phyloP scores from a whole-genome alignment of 1,140 invertebrate species.

The Parapsyche elsis region DNA sequence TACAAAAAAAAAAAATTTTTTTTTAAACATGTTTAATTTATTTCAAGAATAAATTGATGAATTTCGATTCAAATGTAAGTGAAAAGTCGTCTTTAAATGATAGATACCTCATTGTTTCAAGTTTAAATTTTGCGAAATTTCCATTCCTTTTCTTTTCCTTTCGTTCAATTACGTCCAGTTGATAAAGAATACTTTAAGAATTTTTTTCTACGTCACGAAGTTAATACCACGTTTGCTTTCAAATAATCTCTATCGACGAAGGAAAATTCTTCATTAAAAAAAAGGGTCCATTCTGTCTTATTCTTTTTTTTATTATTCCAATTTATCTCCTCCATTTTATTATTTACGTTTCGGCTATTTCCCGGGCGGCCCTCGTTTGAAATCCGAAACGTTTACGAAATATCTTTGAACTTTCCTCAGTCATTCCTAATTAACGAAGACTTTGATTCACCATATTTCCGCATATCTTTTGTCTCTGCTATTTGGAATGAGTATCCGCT shows the following conservation, averaged over 20 bases:
- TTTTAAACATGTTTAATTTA: no score
- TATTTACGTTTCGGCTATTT: slow-evolving; percentile 19
- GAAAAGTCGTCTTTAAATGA: background rate
- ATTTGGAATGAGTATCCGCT: background rate
- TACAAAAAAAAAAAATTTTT: no score
- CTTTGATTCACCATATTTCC: slow-evolving; percentile 20
- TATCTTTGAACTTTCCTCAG: slow-evolving; percentile 11
- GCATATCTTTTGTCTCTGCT: background rate
- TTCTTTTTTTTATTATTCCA: background rate
- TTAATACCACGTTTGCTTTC: slow-evolving; percentile 21
- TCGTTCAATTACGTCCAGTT: slow-evolving; percentile 17
- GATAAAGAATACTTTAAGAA: slow-evolving; percentile 7
- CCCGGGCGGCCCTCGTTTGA: background rate
- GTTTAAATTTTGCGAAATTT: background rate
- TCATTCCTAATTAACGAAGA: slow-evolving; percentile 14
- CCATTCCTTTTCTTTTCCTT: background rate
- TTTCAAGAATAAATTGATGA: no score
- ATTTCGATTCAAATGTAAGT: no score
- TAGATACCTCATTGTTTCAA: background rate
- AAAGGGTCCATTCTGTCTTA: background rate
- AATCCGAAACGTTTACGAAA: background rate
- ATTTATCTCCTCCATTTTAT: slow-evolving; percentile 24
- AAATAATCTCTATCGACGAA: background rate
- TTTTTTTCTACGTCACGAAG: background rate
- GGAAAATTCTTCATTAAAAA: slow-evolving; percentile 15